Percentiles rank a stretch among this genome's conserved stretches.
Evolutionary conservation across 2,888 invertebrate species (phyloP).

Genomic region (Silvanus unidentatus): DNA sequence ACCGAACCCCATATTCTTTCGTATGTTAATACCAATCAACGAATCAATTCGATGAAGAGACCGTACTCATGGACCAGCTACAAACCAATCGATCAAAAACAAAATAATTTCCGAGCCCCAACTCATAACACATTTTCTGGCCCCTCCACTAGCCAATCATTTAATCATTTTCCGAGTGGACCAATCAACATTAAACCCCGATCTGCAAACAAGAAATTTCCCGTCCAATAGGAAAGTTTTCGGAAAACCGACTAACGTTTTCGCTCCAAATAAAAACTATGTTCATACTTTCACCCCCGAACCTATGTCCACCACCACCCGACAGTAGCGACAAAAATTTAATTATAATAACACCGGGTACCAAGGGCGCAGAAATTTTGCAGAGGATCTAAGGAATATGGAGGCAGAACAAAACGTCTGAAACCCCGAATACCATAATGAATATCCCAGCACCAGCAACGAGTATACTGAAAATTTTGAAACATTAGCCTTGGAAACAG

Average conservation of each 20-base stretch:
- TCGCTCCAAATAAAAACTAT: conserved; percentile 8
- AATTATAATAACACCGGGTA: neutral
- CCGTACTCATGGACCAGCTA: too few species aligned
- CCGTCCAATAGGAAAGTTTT: conserved; percentile 7
- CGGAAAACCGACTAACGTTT: conserved; percentile 7
- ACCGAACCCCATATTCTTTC: too few species aligned
- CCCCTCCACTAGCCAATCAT: too few species aligned
- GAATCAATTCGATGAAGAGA: too few species aligned
- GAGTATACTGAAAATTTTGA: conserved; percentile 8
- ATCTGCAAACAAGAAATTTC: conserved; percentile 5
- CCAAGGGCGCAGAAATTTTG: conserved; percentile 2
- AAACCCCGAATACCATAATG: neutral
- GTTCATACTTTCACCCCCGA: neutral
- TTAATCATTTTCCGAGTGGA: conserved; percentile 7
- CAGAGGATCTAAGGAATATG: conserved; percentile 5
- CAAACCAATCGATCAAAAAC: too few species aligned
- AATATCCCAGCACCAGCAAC: neutral
- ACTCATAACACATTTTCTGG: too few species aligned
- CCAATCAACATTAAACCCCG: conserved; percentile 7
- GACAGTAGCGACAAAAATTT: conserved; percentile 1
- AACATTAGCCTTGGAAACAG: neutral
- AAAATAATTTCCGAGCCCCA: too few species aligned
- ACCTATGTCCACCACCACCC: conserved; percentile 5
- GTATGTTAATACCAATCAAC: too few species aligned
- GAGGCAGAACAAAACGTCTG: conserved; percentile 3